Base-by-base conservation (phyloP, 2,113 vertebrate genomes). In the Phylloscopus trochiloides region DNA sequence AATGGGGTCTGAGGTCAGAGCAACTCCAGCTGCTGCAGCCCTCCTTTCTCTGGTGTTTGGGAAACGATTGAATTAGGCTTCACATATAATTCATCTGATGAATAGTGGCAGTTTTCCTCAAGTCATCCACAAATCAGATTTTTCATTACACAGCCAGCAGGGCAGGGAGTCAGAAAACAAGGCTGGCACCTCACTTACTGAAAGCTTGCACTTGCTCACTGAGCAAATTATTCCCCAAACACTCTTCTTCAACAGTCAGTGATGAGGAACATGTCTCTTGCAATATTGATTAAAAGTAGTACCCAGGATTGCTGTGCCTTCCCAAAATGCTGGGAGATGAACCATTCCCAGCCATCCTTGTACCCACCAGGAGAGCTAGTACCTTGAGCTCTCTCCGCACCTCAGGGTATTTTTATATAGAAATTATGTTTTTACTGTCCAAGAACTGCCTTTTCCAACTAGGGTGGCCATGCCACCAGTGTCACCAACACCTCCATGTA, bases 21-120 rank as follows among this genome's bases (percentile, higher is more conserved):
- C 43, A 66, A 73, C 31, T 93, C 50, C 3, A 29, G 58, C 36
- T 90, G 92, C 88, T 61, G 71, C 54, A 79, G 59, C 0, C 0
- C 58, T 96, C 51, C 61, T 63, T 65, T 16, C 47, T 21, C 59
- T 62, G 17, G 45, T 76, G 67, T 73, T 88, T 55, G 67, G 65
- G 70, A 78, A 73, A 42, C 9, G 70, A 96, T 78, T 91, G 93
- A 96, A 94, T 96, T 87, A 94, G 79, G 43, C 65, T 88, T 92
- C 1, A 20, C 76, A 86, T 92, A 92, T 93, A 94, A 86, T 93
- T 88, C 66, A 75, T 47, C 80, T 93, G 88, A 94, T 90, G 94
- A 95, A 95, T 82, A 92, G 94, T 90, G 88, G 92, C 87, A 94
- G 87, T 92, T 94, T 94, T 82, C 87, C 92, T 94, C 96, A 81